A percentile compares a stretch with the other conserved stretches of the same genome.
Evolutionary conservation across 2,888 invertebrate genomes (phyloP).

Genomic region (Agonopterix alstromeriana): DNA sequence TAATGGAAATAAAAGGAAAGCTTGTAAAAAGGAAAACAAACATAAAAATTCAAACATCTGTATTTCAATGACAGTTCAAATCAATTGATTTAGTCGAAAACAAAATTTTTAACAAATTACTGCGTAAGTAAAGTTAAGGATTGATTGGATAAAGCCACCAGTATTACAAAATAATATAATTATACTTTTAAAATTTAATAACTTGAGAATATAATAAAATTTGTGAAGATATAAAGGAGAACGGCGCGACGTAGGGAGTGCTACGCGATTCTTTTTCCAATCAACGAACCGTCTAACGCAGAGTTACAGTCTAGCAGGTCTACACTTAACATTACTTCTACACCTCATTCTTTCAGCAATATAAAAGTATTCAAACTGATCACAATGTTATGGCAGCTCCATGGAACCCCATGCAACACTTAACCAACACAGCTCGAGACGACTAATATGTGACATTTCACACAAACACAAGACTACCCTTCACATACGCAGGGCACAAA

Average conservation of each 20-base stretch:
- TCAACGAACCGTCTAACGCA: slow-evolving; percentile 51
- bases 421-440: slow-evolving; percentile 54
- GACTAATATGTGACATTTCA: slow-evolving; percentile 58
- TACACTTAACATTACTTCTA: slow-evolving; percentile 68
- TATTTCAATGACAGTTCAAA: slow-evolving; percentile 69
- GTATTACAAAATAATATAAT: slow-evolving; percentile 19
- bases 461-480: slow-evolving; percentile 39
- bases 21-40: slow-evolving; percentile 25
- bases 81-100: slow-evolving; percentile 71
- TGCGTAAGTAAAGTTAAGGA: slow-evolving; percentile 52
- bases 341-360: slow-evolving; percentile 65
- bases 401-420: slow-evolving; percentile 71
- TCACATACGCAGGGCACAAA: background rate
- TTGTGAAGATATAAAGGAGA: slow-evolving; percentile 34
- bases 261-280: slow-evolving; percentile 54
- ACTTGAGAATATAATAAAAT: slow-evolving; percentile 35
- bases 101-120: slow-evolving; percentile 67
- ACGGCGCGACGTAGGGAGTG: background rate
- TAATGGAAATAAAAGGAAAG: too few species aligned
- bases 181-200: slow-evolving; percentile 10
- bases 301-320: slow-evolving; percentile 68
- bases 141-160: slow-evolving; percentile 70
- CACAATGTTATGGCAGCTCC: slow-evolving; percentile 72
- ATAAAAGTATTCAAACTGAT: slow-evolving; percentile 76
- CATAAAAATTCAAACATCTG: slow-evolving; percentile 71